Base-by-base conservation (phyloP, 2,797 vertebrate genomes). In the Lutjanus campechanus region DNA sequence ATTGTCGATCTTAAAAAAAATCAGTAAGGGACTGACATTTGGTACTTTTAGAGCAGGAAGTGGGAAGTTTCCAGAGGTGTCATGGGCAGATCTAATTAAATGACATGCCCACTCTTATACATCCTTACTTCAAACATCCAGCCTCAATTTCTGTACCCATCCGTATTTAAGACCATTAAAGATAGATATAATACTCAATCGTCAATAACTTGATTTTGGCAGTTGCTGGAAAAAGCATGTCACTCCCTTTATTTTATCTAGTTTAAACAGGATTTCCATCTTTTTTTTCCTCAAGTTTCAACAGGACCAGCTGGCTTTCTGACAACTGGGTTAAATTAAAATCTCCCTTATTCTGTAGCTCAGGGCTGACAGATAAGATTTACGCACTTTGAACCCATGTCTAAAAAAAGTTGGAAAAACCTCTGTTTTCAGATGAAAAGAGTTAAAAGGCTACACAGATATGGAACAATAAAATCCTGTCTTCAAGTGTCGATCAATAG, bases 401-500 rank as follows among this genome's bases (percentile, higher is more conserved):
- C 79, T 83, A 80, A 84, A 90, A 82, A 66, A 80, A 69, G 19
- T 75, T 75, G 56, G 67, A 58, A 77, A 68, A 73, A 59, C 58
- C 72, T 76, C 62, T 61, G 50, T 68, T 83, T 84, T 69, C n/a
- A 85, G 85, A 89, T 85, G 86, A 82, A 86, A 79, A 78, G 79
- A 86, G 72, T 86, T 87, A 65, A 92, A 91, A 91, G 86, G 73
- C 54, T 63, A 47, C 53, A 49, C 41, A 64, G 79, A 81, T 56
- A 84, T 43, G 64, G 56, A 72, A 82, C 41, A 73, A 85, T 83
- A 83, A 83, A 87, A 87, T 70, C 77, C 61, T 76, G 46, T 85
- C 71, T 82, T 89, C 56, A 85, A 89, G 83, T 83, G 76, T 63
- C 71, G 56, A 87, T 90, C 73, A 81, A 74, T 65, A 84, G 85